phyloP scores from a whole-genome alignment of 2,888 invertebrate species.

The Trachelus troglodyta region DNA sequence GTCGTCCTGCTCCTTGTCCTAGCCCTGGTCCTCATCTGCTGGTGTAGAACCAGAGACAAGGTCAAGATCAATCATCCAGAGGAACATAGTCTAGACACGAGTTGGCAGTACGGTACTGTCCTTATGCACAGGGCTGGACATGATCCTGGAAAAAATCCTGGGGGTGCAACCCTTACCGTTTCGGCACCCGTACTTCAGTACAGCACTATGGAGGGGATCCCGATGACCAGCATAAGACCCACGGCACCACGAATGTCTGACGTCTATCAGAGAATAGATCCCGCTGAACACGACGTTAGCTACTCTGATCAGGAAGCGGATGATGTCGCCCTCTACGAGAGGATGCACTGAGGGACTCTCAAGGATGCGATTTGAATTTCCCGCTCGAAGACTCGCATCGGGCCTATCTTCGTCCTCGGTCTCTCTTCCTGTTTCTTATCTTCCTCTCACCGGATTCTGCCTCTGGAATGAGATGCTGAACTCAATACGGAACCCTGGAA shows the following conservation, averaged over 20 bases:
- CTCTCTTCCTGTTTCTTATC: not conserved
- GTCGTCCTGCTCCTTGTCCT: constrained; percentile 14
- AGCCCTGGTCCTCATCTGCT: constrained; percentile 14
- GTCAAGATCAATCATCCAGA: constrained; percentile 21
- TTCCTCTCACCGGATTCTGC: not conserved
- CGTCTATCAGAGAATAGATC: constrained; percentile 22
- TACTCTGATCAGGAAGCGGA: constrained; percentile 23
- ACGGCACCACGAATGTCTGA: constrained; percentile 19
- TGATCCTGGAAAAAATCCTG: not conserved
- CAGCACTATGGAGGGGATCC: constrained; percentile 18
- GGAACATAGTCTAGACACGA: constrained; percentile 19
- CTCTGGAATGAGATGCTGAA: not conserved
- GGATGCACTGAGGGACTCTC: constrained; percentile 11
- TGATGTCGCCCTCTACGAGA: constrained; percentile 19
- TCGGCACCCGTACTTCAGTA: constrained; percentile 20
- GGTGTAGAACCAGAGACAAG: constrained; percentile 15
- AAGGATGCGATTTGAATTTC: too few species aligned
- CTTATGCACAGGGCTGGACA: constrained; percentile 17
- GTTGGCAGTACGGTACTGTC: constrained; percentile 21
- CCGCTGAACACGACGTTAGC: constrained; percentile 16
- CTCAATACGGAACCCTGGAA: not conserved
- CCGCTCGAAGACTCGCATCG: not conserved
- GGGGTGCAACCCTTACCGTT: constrained; percentile 12
- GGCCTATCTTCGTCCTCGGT: not conserved
- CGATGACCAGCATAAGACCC: constrained; percentile 19